Base-by-base conservation (phyloP, 1,140 invertebrate genomes). In the Drosophila dunni region DNA sequence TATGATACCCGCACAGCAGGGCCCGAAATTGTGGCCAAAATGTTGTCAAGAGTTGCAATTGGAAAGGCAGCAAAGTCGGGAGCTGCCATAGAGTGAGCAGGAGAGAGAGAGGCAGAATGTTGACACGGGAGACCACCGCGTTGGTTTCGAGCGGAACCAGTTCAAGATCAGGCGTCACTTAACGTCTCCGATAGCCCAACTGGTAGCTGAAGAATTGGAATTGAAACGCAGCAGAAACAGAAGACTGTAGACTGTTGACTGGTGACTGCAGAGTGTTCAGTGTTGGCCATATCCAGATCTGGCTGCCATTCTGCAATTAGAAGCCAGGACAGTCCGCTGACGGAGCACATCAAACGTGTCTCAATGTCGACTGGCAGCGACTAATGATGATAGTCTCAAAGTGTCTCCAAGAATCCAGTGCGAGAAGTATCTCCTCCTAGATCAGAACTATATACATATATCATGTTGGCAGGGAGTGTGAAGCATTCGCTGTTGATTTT, bases 121-220 rank as follows among this genome's bases (percentile, higher is more conserved):
- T 73, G 64, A 83, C 70, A 60, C 60, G 42, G 42, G 66, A 77
- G 85, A 89, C 84, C 84, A 88, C 84, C 84, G 58, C 66, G 74
- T 54, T 44, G 48, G 33, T 17, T 42, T 50, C 51, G 24, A 48
- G 53, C 44, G 36, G 36, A 89, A 90, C 84, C 84, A 89, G 84
- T 89, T 89, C 85, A 90, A 89, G 84, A 89, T 89, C 84, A 81
- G 78, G 80, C 81, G 80, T 83, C 80, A 82, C 80, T 83, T 79
- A 66, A 56, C 51, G 11, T 10, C 11, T 13, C 54, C 24, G 53
- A 56, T 56, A 56, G 40, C 9, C 36, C 58, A 33, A 61, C 40
- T 13, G n/a, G 40, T 42, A 42, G 40, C 45, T 15, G 2, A 29
- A 17, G 45, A 46, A n/a, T 46, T 46, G 45, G 13, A 17, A 17